Evolutionary conservation across 1,140 invertebrate genomes (phyloP).

Genomic region (Meloidogyne hapla): DNA sequence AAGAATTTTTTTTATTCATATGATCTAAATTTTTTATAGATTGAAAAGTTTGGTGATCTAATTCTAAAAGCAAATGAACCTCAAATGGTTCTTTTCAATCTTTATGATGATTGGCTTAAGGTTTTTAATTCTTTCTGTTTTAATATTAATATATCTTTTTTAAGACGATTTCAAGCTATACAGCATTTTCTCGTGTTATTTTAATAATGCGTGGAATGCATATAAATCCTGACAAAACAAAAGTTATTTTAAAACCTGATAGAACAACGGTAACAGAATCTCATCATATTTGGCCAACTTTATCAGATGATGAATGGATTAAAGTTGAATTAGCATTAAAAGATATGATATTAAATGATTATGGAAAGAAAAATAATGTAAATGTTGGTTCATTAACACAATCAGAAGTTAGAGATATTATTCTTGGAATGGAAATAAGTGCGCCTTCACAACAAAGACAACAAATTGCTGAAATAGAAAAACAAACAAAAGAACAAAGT

Average conservation of each 20-base stretch:
- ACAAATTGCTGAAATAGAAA: conserved; percentile 99
- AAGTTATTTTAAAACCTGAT: conserved; percentile 95
- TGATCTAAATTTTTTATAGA: conserved; percentile 64
- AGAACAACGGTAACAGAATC: conserved; percentile 96
- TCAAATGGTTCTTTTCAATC: conserved; percentile 98
- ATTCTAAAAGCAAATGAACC: conserved; percentile 99
- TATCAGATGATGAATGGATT: conserved; percentile 98
- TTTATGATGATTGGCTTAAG: conserved; percentile 99
- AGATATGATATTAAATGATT: conserved; percentile 96
- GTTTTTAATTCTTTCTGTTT: conserved; percentile 56
- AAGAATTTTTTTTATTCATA: conserved; percentile 66
- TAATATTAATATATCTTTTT: conserved; percentile 25
- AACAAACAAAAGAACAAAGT: conserved; percentile 98
- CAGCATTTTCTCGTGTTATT: conserved; percentile 93
- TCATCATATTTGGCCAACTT: conserved; percentile 98
- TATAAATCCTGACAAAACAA: conserved; percentile 97
- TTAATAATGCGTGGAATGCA: conserved; percentile 92
- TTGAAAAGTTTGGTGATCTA: conserved; percentile 98
- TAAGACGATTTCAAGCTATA: conserved; percentile 59
- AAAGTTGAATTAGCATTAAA: conserved; percentile 97
- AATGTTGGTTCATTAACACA: conserved; percentile 97
- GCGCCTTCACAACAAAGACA: conserved; percentile 96
- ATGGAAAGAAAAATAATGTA: conserved; percentile 99
- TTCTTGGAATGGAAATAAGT: conserved; percentile 98
- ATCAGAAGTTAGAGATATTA: conserved; percentile 97